Percentiles rank a stretch among this genome's conserved stretches.
phyloP scores from a whole-genome alignment of 2,113 vertebrate species.

The Chitala chitala region DNA sequence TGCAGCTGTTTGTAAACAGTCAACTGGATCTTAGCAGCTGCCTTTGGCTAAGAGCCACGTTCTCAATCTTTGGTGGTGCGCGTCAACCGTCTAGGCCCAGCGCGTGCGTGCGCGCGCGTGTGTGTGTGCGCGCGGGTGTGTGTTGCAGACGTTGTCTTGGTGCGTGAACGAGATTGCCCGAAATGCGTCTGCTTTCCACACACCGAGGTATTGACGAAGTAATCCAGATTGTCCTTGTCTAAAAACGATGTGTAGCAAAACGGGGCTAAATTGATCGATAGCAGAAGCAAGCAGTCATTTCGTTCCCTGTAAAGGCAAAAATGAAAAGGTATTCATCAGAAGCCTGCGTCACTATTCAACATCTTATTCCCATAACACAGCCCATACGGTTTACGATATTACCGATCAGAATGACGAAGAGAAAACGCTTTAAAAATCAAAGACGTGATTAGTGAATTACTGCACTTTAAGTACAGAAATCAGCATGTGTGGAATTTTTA shows the following conservation, averaged over 20 bases:
- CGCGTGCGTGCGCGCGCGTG: constrained; percentile 27
- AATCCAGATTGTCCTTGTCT: not conserved
- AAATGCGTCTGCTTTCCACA: constrained; percentile 45
- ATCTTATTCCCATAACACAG: not conserved
- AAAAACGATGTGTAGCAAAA: not conserved
- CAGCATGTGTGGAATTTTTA: no score
- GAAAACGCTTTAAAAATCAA: no score
- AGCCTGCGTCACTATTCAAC: not conserved
- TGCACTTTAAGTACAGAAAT: no score
- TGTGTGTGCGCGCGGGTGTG: constrained; percentile 12
- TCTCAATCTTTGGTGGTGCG: constrained; percentile 74
- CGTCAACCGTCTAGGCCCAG: constrained; percentile 29
- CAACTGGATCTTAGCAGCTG: constrained; percentile 62
- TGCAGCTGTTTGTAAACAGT: constrained; percentile 77
- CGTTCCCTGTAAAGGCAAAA: not conserved
- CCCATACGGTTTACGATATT: no score
- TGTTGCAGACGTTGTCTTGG: constrained; percentile 44
- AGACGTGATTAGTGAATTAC: no score
- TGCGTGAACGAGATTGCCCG: constrained; percentile 36
- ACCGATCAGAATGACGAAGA: no score
- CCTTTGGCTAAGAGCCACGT: constrained; percentile 49
- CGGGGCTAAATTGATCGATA: not conserved
- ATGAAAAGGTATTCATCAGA: not conserved
- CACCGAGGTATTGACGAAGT: not conserved
- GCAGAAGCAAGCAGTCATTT: not conserved